Evolutionary conservation across 2,113 vertebrate species (phyloP).

Genomic region (Apodemus sylvaticus): DNA sequence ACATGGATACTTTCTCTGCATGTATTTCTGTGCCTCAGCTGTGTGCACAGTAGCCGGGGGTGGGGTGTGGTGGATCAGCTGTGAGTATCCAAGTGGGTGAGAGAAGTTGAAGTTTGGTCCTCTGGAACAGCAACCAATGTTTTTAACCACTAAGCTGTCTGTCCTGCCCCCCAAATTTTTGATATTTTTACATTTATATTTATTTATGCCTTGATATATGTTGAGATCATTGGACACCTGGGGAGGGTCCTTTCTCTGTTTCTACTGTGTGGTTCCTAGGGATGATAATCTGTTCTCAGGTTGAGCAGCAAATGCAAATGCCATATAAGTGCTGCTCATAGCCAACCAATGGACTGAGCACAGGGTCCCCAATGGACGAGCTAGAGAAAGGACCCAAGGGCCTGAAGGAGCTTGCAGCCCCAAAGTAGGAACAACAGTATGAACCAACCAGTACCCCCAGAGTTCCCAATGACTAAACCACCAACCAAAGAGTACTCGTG

Average conservation of each 20-base stretch:
- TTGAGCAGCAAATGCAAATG: not conserved
- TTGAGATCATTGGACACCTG: not conserved
- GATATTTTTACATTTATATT: not conserved
- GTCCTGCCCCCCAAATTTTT: not conserved
- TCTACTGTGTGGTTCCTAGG: too few relatives aligned
- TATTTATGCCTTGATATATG: not conserved
- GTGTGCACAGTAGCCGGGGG: not conserved
- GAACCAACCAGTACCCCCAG: too few relatives aligned
- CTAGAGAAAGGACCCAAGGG: too few relatives aligned
- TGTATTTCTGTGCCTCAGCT: not conserved
- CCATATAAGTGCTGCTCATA: not conserved
- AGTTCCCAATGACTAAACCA: too few relatives aligned
- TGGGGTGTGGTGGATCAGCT: too few relatives aligned
- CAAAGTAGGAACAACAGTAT: too few relatives aligned
- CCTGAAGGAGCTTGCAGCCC: too few relatives aligned
- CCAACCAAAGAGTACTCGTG: too few relatives aligned
- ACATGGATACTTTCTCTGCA: not conserved
- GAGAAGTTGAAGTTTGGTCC: not conserved
- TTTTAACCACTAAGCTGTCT: not conserved
- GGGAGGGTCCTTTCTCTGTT: not conserved
- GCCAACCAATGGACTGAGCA: too few relatives aligned
- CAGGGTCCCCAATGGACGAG: too few relatives aligned
- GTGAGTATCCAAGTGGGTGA: too few relatives aligned
- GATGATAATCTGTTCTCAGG: not conserved
- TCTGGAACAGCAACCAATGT: not conserved